Conservation (phyloP, 2,888 invertebrate genomes). For the Ectemnius cavifrons region DNA sequence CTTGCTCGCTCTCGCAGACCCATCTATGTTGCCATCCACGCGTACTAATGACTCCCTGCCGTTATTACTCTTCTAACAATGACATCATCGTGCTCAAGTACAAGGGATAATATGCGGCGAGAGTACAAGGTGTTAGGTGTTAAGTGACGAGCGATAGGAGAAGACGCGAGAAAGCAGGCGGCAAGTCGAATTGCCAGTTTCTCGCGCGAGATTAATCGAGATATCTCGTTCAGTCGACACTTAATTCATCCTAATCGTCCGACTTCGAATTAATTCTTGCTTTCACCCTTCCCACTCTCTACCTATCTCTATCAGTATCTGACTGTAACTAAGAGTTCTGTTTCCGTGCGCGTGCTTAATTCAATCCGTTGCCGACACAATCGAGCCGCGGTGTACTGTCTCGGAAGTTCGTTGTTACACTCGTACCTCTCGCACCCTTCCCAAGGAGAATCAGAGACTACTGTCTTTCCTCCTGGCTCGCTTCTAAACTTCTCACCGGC, state of each 20-base stretch:
- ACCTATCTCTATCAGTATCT: constrained; percentile 17
- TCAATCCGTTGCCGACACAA: constrained; percentile 63
- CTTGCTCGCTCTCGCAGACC: too few species aligned
- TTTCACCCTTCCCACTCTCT: constrained; percentile 38
- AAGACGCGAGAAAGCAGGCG: background rate
- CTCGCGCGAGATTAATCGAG: constrained; percentile 35
- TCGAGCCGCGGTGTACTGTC: constrained; percentile 52
- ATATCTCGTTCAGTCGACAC: constrained; percentile 32
- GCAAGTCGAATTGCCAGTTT: constrained; percentile 8
- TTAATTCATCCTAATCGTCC: constrained; percentile 57
- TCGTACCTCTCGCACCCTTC: constrained; percentile 15
- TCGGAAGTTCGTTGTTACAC: constrained; percentile 31
- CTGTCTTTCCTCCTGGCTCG: background rate
- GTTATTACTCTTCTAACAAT: background rate
- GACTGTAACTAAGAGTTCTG: too few species aligned
- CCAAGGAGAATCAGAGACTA: background rate
- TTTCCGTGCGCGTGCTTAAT: constrained; percentile 48
- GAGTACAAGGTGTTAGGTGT: background rate
- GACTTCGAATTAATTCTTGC: constrained; percentile 55
- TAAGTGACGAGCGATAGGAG: background rate
- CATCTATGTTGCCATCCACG: too few species aligned
- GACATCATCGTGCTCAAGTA: background rate
- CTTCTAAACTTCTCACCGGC: background rate
- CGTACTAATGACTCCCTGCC: background rate
- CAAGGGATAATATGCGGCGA: background rate